Conservation (phyloP, 2,113 vertebrate species). For the Chloropsis hardwickii region DNA sequence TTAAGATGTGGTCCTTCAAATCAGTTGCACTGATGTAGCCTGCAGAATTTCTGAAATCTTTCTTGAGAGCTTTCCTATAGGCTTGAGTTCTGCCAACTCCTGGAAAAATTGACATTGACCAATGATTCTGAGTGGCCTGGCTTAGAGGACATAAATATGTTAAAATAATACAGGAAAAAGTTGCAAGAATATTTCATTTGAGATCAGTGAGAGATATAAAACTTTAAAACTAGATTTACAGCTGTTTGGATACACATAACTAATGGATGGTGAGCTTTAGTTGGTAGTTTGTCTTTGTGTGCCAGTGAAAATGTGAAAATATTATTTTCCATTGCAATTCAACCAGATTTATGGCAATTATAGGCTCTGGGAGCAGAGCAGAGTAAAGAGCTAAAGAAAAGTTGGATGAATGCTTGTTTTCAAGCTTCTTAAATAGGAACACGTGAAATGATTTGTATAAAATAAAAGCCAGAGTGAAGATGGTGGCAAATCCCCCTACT, state of each 20-base stretch:
- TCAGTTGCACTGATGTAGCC: neutral
- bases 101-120: neutral
- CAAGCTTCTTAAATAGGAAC: constrained; percentile 8
- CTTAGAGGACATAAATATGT: constrained; percentile 22
- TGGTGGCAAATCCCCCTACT: neutral
- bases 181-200: neutral
- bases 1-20: neutral
- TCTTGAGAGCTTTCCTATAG: constrained; percentile 4
- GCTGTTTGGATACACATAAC: constrained; percentile 1
- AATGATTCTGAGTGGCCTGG: neutral
- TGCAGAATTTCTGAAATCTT: constrained; percentile 27
- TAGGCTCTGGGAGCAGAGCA: constrained; percentile 26
- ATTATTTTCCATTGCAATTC: constrained; percentile 51
- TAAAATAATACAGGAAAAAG: constrained; percentile 4
- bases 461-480: neutral
- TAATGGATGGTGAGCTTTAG: constrained; percentile 1
- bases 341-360: constrained; percentile 45
- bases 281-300: constrained; percentile 36
- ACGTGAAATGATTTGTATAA: neutral
- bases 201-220: neutral
- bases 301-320: constrained; percentile 48
- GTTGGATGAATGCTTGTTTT: neutral
- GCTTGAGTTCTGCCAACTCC: constrained; percentile 25
- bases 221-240: constrained; percentile 34
- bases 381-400: neutral